Base-by-base conservation (phyloP, 2,888 invertebrate species). In the Pollenia labialis region DNA sequence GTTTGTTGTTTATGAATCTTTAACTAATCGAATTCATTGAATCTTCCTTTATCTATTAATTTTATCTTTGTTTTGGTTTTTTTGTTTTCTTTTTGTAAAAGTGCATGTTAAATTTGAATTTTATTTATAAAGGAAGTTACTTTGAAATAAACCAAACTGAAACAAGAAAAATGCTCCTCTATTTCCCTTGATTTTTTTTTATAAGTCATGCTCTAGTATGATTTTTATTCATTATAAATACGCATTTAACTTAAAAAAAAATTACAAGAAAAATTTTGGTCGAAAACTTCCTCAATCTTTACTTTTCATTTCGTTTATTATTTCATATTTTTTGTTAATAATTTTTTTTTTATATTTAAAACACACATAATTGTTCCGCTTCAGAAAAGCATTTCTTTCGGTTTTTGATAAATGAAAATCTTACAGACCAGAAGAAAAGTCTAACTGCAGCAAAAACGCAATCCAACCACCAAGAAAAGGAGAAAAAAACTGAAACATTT, bases 151-250 rank as follows among this genome's bases (percentile, higher is more conserved):
- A 40, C 18, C n/a, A 40, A 52, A 60, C 32, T 50, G 42, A 56
- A 56, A 74, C 81, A 48, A 81, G 74, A 81, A 81, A 74, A 66
- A 64, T 80, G 14, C 81, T 87, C 50, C 68, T 81, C 71, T n/a
- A 76, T 58, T 85, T 82, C 79, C 82, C 82, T 87, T 77, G 77
- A 84, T 81, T 86, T 32, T 88, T 69, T 64, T 88, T 69, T 64
- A 44, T 83, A 84, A 86, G 85, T 88, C 88, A 88, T 88, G 88
- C 88, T 88, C 88, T 85, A 86, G 44, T 88, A 82, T 88, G 77
- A 81, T 77, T 71, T 79, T 60, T 64, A 64, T 44, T 14, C 14
- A 64, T 60, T 64, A 66, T 58, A 74, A 84, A 74, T 74, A 80
- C 84, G 84, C 84, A 79, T 80, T 82, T 58, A 74, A 71, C 14